Evolutionary conservation across 2,888 invertebrate species (phyloP), one percentile per base, ranked within the genome.

Genomic region (Tipula helvola): DNA sequence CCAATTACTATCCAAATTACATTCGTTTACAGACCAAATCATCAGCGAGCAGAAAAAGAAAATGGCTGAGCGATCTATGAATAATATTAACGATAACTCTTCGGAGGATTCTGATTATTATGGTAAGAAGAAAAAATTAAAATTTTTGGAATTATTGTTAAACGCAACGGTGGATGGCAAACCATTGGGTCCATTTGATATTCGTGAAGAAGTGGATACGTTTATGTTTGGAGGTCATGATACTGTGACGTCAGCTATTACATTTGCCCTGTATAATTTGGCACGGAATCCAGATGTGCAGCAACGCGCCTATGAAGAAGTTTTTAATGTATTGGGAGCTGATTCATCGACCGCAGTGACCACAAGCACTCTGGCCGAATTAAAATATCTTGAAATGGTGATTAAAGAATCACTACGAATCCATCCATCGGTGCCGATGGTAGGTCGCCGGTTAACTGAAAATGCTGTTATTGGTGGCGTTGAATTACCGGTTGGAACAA

Each of bases 151-250:
- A 39, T 41, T 84, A 16, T 39, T 84, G 84, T 39, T 84, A 39
- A 39, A 84, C 2, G 84, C 84, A 84, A 84, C 84, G 7, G 41
- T 84, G 2, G 39, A 84, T 39, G 84, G 84, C 16, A 84, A 84
- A 13, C 84, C 84, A 84, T 16, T 84, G 39, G 16, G 39, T 3
- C n/a, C 36, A 1, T 39, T 16, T 5, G 84, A 84, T 2, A 84
- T 84, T 8, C 36, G 84, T 1, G 84, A 84, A 84, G 84, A 84
- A 84, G 84, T 84, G 3, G 84, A 84, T 84, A 84, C 84, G 0
- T 84, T 84, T 41, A 84, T 84, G 84, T 84, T 84, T 84, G 84
- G 39, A 84, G 84, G 84, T 1, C 84, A 84, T 39, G 84, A 84
- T n/a, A 84, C 84, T 1, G 39, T 39, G 5, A n/a, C 84, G 28